A percentile compares a stretch with the other conserved stretches of the same genome.
Evolutionary conservation across 2,888 invertebrate genomes (phyloP).

Genomic region (Octonoba sinensis): DNA sequence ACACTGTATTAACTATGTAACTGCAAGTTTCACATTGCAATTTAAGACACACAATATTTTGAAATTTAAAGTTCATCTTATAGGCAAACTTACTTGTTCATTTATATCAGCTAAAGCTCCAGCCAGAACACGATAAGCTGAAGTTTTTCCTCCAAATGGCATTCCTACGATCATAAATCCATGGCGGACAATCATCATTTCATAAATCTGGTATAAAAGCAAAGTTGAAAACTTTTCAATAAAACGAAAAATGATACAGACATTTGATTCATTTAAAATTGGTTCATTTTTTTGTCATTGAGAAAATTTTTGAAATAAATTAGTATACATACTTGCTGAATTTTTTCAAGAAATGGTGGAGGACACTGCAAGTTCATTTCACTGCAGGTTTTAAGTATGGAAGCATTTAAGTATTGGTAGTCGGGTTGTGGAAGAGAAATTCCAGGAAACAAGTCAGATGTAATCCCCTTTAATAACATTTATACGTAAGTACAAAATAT

Average conservation of each 20-base stretch:
- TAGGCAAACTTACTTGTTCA: conserved; percentile 75
- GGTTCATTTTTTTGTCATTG: not conserved
- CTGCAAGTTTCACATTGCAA: no score
- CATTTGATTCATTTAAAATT: not conserved
- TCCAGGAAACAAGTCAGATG: conserved; percentile 73
- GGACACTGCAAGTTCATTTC: conserved; percentile 79
- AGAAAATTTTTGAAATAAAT: not conserved
- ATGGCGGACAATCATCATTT: conserved; percentile 74
- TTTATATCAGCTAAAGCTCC: conserved; percentile 83
- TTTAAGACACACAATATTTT: no score
- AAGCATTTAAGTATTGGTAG: conserved; percentile 71
- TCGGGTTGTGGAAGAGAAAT: conserved; percentile 72
- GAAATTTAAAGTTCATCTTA: no score
- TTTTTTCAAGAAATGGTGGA: conserved; percentile 83
- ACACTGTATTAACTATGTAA: no score
- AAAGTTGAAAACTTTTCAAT: not conserved
- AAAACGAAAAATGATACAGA: not conserved
- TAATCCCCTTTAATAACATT: conserved; percentile 70
- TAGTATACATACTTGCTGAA: conserved; percentile 71
- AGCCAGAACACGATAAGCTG: conserved; percentile 83
- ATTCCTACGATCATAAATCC: conserved; percentile 74
- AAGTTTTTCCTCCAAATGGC: conserved; percentile 73
- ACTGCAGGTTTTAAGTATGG: conserved; percentile 70
- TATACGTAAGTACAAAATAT: not conserved
- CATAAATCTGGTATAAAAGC: conserved; percentile 70